Evolutionary conservation across 2,113 vertebrate species (phyloP).

Genomic region (Hoplias malabaricus): DNA sequence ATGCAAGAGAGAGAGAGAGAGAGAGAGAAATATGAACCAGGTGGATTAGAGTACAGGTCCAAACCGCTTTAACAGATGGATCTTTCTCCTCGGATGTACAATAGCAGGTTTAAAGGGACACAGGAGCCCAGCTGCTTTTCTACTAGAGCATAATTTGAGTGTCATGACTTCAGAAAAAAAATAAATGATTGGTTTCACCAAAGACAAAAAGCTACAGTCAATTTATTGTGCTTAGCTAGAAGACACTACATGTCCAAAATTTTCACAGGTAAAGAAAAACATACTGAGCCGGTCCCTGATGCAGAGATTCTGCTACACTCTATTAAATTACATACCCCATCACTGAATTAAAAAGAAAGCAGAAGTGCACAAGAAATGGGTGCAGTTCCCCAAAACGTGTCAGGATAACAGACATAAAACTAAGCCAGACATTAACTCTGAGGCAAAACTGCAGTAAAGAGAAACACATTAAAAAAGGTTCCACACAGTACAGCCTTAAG

Average conservation of each 20-base stretch:
- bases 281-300: background rate
- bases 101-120: background rate
- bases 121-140: background rate
- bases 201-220: background rate
- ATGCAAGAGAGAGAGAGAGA: background rate
- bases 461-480: background rate
- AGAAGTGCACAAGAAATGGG: background rate
- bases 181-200: background rate
- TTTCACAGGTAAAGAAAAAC: background rate
- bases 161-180: background rate
- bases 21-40: slow-evolving; percentile 26
- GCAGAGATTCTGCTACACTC: background rate
- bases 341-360: background rate
- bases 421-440: too few relatives aligned
- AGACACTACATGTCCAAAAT: background rate
- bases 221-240: background rate
- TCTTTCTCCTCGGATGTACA: background rate
- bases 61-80: slow-evolving; percentile 20
- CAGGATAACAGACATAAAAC: too few relatives aligned
- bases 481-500: background rate
- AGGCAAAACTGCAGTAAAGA: background rate
- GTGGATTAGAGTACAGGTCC: slow-evolving; percentile 18
- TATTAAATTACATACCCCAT: background rate
- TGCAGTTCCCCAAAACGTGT: too few relatives aligned
- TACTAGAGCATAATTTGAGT: background rate